Evolutionary conservation across 2,888 invertebrate genomes (phyloP), one percentile per base, ranked within the genome.

Genomic region (Aricia artaxerxes): DNA sequence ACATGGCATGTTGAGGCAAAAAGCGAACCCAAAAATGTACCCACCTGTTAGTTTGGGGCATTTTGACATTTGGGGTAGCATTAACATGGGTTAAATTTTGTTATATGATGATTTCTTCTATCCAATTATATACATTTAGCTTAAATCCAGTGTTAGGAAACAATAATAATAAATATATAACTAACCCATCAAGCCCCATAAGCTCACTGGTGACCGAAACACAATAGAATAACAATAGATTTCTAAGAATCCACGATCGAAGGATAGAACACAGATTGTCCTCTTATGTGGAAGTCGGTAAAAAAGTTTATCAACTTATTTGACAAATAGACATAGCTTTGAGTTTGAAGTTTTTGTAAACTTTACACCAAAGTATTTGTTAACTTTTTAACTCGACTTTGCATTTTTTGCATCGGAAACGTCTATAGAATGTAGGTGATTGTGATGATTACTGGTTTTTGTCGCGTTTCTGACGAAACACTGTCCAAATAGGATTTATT

Each of bases 401-500:
- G 11, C 13, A n/a, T 3, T 24, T n/a, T 7, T 31, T 69, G 64
- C 64, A 31, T 69, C 64, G 35, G 13, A 69, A 69, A 35, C 31
- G 35, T 61, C n/a, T 61, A 1, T 31, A 13, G 69, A 35, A 35
- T 13, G 13, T 13, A 69, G 35, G 35, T 69, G 69, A 69, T 69
- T 11, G 4, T 64, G 31, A 69, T 38, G 69, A 69, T 5, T 69
- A 38, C 69, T 35, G 35, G 35, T 69, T 38, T 69, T 69, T 69
- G 16, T 69, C 64, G 31, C 24, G 13, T 9, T 49, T 16, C 16
- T 76, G 76, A 76, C 57, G 57, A 76, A n/a, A 76, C 53, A 76
- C 24, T 35, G 49, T 75, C 53, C 53, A 76, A 76, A 57, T 53
- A 76, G 57, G 76, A 76, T 76, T 76, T 76, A 76, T 57, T 31